phyloP scores from a whole-genome alignment of 35 echinoderm and acorn worm species.

The Acanthaster planci region DNA sequence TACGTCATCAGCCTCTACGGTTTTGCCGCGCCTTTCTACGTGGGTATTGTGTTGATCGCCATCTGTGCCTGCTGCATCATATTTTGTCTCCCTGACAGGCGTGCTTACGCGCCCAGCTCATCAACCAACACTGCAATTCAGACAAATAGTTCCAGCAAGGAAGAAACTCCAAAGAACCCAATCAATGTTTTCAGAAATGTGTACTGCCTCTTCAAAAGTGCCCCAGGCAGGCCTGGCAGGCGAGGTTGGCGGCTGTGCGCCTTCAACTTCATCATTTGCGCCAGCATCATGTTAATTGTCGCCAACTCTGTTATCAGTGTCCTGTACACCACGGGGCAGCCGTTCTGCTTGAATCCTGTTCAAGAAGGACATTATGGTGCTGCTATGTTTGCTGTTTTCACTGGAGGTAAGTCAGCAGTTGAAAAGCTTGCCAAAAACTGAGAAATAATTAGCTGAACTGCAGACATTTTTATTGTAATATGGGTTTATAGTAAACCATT shows the following conservation, averaged over 20 bases:
- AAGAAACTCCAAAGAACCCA: background rate
- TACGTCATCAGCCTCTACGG: background rate
- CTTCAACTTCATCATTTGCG: background rate
- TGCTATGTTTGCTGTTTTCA: too few species aligned
- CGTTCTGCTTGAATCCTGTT: background rate
- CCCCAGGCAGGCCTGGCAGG: too few species aligned
- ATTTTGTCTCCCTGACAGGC: background rate
- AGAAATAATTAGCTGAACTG: too few species aligned
- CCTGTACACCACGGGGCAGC: background rate
- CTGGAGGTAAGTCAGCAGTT: too few species aligned
- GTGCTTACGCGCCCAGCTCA: background rate
- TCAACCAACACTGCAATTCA: background rate
- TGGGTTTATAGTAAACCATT: too few species aligned
- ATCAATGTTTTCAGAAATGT: background rate
- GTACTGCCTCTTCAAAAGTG: background rate
- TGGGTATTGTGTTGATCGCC: background rate
- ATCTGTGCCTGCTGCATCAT: background rate
- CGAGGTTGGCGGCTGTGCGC: background rate
- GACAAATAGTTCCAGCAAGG: background rate
- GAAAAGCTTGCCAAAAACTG: too few species aligned
- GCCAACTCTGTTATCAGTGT: background rate
- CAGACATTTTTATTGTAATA: too few species aligned
- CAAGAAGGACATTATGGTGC: background rate
- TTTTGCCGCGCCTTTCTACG: constrained; percentile 1
- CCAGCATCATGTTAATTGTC: background rate